phyloP scores from a whole-genome alignment of 2,113 vertebrate species.

The Panthera uncia region DNA sequence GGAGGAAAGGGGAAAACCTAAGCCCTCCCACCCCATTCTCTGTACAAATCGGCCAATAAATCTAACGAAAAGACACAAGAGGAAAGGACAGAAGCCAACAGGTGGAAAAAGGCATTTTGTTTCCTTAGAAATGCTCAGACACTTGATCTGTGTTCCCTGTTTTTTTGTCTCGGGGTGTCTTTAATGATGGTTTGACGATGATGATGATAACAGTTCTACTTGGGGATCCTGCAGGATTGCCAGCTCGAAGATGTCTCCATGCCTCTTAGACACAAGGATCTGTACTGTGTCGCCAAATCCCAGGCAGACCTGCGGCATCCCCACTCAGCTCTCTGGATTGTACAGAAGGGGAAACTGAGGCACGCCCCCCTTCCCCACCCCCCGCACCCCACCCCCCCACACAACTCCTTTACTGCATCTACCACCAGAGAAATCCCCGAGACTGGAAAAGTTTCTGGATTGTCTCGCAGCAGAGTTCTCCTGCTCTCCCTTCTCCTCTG shows the following conservation, averaged over 20 bases:
- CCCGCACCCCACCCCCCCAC: not conserved
- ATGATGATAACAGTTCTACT: slow-evolving; percentile 26
- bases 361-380: not conserved
- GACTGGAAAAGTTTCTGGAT: slow-evolving; percentile 71
- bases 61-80: slow-evolving; percentile 71
- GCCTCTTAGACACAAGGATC: not conserved
- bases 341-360: slow-evolving; percentile 63
- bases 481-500: not conserved
- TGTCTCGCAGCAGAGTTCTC: slow-evolving; percentile 54
- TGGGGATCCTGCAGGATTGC: not conserved
- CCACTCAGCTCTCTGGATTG: not conserved
- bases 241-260: not conserved
- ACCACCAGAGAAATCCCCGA: not conserved
- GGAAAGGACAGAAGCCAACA: slow-evolving; percentile 84
- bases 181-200: slow-evolving; percentile 58
- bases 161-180: slow-evolving; percentile 58
- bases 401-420: not conserved
- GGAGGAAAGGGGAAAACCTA: slow-evolving; percentile 59
- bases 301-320: not conserved
- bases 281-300: not conserved
- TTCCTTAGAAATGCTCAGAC: slow-evolving; percentile 57
- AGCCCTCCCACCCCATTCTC: slow-evolving; percentile 74
- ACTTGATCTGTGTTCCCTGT: slow-evolving; percentile 58
- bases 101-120: slow-evolving; percentile 83
- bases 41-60: slow-evolving; percentile 76